Base-by-base conservation (phyloP, 1,140 invertebrate genomes). In the Coboldia fuscipes region DNA sequence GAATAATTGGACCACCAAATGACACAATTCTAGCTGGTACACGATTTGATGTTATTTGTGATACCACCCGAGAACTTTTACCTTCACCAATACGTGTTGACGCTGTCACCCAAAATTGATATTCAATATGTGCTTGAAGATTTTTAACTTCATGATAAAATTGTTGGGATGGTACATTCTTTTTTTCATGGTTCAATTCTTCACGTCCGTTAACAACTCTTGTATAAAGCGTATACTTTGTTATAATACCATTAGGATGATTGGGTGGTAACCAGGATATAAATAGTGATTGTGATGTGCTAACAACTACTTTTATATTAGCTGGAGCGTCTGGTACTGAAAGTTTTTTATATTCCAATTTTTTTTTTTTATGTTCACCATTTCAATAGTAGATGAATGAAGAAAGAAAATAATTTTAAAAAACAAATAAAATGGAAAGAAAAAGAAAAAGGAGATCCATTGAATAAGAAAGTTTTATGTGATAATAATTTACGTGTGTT, bases 71-170 rank as follows among this genome's bases (percentile, higher is more conserved):
- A 0, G 73, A 75, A 48, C 70, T 75, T 42, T 72, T 71, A 1
- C 77, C 76, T 47, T 81, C 77, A 0, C 77, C 78, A 26, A 77
- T 66, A 17, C 71, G 56, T 0, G 77, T 82, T 10, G 70, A 72
- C 8, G 75, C 77, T 3, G 75, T 77, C 7, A 82, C 72, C 77
- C 77, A 82, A 46, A 78, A 79, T 48, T 81, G 71, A 48, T 86
- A 85, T 38, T 73, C 70, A 4, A 77, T 75, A 23, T 78, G 68
- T 3, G 78, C 74, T 40, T 77, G 69, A 9, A 86, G 55, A 28
- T 65, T 65, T 35, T 70, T 72, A 2, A 68, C 63, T 45, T 78
- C 73, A 41, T 68, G 75, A 33, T 57, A 65, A 1, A 65, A 66
- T 37, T 70, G 68, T 30, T 68, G 63, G 8, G 66, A 65, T 2